Conservation (phyloP, 1,140 invertebrate genomes). For the Dendroctonus ponderosae region DNA sequence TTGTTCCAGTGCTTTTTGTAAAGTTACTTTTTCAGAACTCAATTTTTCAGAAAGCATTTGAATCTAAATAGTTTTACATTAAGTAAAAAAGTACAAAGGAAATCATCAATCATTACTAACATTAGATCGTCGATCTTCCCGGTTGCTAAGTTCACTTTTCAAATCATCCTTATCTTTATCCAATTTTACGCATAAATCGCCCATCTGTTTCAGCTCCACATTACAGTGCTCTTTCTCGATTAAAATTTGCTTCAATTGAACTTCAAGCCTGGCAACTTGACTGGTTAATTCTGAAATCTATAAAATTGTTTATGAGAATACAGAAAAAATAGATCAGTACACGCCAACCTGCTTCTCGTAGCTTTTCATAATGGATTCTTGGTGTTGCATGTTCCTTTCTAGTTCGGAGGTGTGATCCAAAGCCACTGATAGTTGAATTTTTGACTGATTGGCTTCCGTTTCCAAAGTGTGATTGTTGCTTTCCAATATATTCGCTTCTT, state of each 20-base stretch:
- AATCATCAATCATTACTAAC: neutral
- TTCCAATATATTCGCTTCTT: constrained; percentile 69
- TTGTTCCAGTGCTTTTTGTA: constrained; percentile 53
- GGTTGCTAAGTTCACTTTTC: constrained; percentile 35
- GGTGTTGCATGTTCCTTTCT: constrained; percentile 54
- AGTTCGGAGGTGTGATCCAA: constrained; percentile 56
- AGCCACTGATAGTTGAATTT: constrained; percentile 54
- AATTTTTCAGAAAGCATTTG: constrained; percentile 38
- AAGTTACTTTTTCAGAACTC: constrained; percentile 50
- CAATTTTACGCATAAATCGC: constrained; percentile 56
- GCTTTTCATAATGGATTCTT: constrained; percentile 54
- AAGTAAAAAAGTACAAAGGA: neutral
- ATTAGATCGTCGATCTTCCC: constrained; percentile 11
- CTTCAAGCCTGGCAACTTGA: constrained; percentile 56
- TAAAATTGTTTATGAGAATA: neutral
- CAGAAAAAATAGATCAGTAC: constrained; percentile 3
- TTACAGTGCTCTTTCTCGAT: constrained; percentile 50
- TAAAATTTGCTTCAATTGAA: constrained; percentile 52
- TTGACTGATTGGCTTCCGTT: constrained; percentile 64
- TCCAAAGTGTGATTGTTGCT: constrained; percentile 71
- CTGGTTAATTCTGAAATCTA: constrained; percentile 57
- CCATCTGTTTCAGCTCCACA: constrained; percentile 53
- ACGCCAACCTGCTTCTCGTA: constrained; percentile 54
- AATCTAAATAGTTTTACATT: constrained; percentile 8
- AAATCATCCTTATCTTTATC: constrained; percentile 57